Conservation (phyloP, 1,140 invertebrate species). For the Philotrypesis tridentata region DNA sequence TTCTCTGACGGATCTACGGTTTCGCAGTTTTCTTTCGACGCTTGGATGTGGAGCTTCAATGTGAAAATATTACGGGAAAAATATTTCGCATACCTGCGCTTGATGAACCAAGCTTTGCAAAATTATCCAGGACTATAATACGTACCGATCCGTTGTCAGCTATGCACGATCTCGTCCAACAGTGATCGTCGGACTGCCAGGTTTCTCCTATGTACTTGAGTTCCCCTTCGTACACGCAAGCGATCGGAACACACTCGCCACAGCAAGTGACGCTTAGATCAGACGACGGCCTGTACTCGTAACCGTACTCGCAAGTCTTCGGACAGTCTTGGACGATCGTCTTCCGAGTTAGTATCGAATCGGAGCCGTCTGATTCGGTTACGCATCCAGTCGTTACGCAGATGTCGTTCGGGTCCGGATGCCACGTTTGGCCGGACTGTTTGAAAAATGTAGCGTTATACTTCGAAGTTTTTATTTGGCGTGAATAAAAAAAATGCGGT, state of each 20-base stretch:
- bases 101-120: too few species aligned
- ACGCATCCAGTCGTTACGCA: slow-evolving; percentile 75
- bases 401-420: slow-evolving; percentile 69
- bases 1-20: slow-evolving; percentile 63
- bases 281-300: slow-evolving; percentile 65
- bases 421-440: slow-evolving; percentile 65
- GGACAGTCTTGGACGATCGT: slow-evolving; percentile 63
- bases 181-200: slow-evolving; percentile 78
- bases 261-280: slow-evolving; percentile 75
- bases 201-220: slow-evolving; percentile 72
- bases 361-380: slow-evolving; percentile 64
- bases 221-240: slow-evolving; percentile 76
- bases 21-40: slow-evolving; percentile 68
- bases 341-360: slow-evolving; percentile 62
- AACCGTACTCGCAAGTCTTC: slow-evolving; percentile 65
- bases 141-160: slow-evolving; percentile 75
- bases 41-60: slow-evolving; percentile 71
- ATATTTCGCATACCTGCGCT: neutral
- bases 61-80: neutral
- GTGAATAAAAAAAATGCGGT: neutral
- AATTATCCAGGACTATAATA: neutral
- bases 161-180: slow-evolving; percentile 76
- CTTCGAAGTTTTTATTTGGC: too few species aligned
- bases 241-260: slow-evolving; percentile 77
- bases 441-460: neutral